phyloP scores from a whole-genome alignment of 2,888 invertebrate species.

The Athalia cordata region DNA sequence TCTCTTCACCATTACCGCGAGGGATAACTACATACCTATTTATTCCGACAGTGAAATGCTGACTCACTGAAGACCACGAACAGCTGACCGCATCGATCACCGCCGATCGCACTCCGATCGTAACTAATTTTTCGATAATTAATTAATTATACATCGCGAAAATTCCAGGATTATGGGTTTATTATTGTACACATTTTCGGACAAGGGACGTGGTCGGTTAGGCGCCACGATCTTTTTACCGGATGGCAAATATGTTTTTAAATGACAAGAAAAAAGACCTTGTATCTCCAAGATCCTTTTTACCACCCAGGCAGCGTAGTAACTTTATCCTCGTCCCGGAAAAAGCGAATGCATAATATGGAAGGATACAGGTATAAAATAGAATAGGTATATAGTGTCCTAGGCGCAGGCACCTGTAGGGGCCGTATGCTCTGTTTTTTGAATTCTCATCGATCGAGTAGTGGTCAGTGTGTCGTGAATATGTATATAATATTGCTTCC shows the following conservation, averaged over 20 bases:
- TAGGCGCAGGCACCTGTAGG: constrained; percentile 28
- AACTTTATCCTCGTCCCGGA: constrained; percentile 55
- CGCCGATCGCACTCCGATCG: not conserved
- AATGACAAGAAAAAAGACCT: too few relatives aligned
- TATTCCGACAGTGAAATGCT: not conserved
- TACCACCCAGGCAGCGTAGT: constrained; percentile 47
- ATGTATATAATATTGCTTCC: not conserved
- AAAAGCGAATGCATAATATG: constrained; percentile 15
- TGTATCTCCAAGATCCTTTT: not conserved
- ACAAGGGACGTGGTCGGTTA: too few relatives aligned
- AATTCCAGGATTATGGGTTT: too few relatives aligned
- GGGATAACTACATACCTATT: not conserved
- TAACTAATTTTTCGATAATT: not conserved
- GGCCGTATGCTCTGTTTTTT: constrained; percentile 5
- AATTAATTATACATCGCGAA: not conserved
- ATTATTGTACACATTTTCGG: not conserved
- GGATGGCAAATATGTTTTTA: too few relatives aligned
- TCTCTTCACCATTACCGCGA: too few relatives aligned
- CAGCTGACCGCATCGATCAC: constrained; percentile 40
- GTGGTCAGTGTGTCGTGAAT: not conserved
- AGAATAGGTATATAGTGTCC: constrained; percentile 25
- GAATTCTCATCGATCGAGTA: constrained; percentile 11
- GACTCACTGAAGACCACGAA: constrained; percentile 1
- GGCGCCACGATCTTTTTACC: not conserved
- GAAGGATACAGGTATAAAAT: constrained; percentile 55